Evolutionary conservation across 1,140 invertebrate genomes (phyloP).

Genomic region (Bemisia tabaci): DNA sequence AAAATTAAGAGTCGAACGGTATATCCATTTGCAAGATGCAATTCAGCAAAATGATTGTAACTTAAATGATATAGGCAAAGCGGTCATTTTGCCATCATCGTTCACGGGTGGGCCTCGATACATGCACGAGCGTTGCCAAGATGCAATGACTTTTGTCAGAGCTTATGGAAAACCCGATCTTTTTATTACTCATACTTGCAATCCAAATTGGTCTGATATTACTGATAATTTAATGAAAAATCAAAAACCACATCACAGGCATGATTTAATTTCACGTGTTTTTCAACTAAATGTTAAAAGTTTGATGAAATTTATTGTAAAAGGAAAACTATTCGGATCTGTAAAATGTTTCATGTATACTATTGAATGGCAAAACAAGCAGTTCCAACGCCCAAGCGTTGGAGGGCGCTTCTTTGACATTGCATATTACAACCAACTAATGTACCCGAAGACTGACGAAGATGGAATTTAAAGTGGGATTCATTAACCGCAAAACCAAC

Average conservation of each 20-base stretch:
- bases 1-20: conserved; percentile 33
- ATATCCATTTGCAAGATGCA: conserved; percentile 27
- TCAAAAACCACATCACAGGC: conserved; percentile 19
- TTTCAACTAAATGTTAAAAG: conserved; percentile 16
- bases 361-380: conserved; percentile 11
- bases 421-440: too few species aligned
- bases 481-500: too few species aligned
- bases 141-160: conserved; percentile 32
- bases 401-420: too few species aligned
- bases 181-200: conserved; percentile 18
- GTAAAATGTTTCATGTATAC: conserved; percentile 19
- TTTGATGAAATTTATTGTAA: conserved; percentile 13
- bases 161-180: conserved; percentile 26
- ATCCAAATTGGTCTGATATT: conserved; percentile 20
- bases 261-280: conserved; percentile 16
- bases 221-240: not conserved
- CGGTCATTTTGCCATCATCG: conserved; percentile 27
- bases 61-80: conserved; percentile 16
- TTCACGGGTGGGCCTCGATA: conserved; percentile 30
- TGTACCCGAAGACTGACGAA: too few species aligned
- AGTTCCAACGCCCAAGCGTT: too few species aligned
- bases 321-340: not conserved
- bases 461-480: too few species aligned
- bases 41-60: conserved; percentile 16
- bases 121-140: conserved; percentile 32